Base-by-base conservation (phyloP, 2,113 vertebrate species). In the Acanthisitta chloris region DNA sequence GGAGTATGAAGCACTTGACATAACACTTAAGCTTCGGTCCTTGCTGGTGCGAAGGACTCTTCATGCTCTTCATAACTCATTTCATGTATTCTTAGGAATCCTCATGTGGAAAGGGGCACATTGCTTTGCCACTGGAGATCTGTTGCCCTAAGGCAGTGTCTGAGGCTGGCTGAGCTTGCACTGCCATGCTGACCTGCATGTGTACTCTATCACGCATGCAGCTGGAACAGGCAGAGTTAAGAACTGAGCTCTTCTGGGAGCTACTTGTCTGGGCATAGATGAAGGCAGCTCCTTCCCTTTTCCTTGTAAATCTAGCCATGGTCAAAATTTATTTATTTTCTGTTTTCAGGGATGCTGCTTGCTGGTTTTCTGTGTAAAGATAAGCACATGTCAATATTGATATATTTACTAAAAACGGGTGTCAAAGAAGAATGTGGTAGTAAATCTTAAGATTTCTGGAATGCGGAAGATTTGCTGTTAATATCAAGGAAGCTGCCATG, bases 221-320 rank as follows among this genome's bases (percentile, higher is more conserved):
- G 42, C 49, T 84, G 31, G 20, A 58, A 14, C 29, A 43, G 31
- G 34, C 2, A 0, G 18, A 15, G 48, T 67, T 59, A 18, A 36
- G 33, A 73, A 29, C 19, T 0, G 1, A 64, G 28, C 5, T 14
- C 15, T 86, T 59, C 67, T 40, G 40, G 0, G 8, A 17, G 11
- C 57, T 72, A 25, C 40, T 65, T 73, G 13, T 40, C 16, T 51
- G 20, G 13, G 24, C 0, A 2, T 31, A 66, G 18, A 58, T 45
- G 26, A 82, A 79, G 52, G 16, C 13, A 38, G 12, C 21, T 74
- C 17, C 26, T 80, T 86, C 20, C 18, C 31, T 17, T 57, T 66
- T 74, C 45, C 25, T 11, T 79, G 14, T 31, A 40, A 40, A 46
- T 70, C 40, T 40, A 28, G 12, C 10, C 1, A 1, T 45, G 5